Evolutionary conservation across 92 coral and sea anemone genomes (phyloP), one percentile per base, ranked within the genome.

Genomic region (Bergia puertoricense): DNA sequence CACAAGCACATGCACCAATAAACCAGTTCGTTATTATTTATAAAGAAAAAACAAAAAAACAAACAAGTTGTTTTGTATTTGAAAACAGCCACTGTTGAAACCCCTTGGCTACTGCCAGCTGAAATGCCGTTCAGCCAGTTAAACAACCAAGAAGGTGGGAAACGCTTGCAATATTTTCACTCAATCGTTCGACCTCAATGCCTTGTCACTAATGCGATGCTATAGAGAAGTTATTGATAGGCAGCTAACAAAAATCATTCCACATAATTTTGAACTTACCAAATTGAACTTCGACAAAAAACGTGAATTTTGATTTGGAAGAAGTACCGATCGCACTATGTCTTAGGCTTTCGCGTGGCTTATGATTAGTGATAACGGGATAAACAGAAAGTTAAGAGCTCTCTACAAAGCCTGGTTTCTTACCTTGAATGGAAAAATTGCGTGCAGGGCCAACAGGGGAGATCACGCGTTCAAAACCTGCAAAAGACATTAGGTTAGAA

Each of bases 391-490:
- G 40, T 18, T 44, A 71, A 71, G 10, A 46, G 14, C 10, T n/a
- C 6, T 45, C 75, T 38, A 46, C 41, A 71, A 84, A 6, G 23
- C 43, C 13, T 9, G 36, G 44, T 84, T 37, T 50, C 87, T 71
- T 71, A 84, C 87, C 87, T 84, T 71, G 20, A 69, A 66, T 50
- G 40, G 22, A 15, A 40, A 71, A 82, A 51, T 84, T 84, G 87
- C 79, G 87, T 84, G 87, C 87, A 72, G 67, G 14, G 78, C 48
- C 87, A 84, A 84, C 87, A 45, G 79, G 77, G 87, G 44, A 72
- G 65, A 84, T 84, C 87, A 84, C 87, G 79, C 78, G 78, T 84
- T 84, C 43, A 71, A 79, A 69, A 71, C 77, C 87, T 84, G 87
- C 46, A 84, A 84, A 84, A 84, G 45, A 84, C 66, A 84, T 46